phyloP scores from a whole-genome alignment of 2,797 vertebrate species.

The Sebastes aleutianus region DNA sequence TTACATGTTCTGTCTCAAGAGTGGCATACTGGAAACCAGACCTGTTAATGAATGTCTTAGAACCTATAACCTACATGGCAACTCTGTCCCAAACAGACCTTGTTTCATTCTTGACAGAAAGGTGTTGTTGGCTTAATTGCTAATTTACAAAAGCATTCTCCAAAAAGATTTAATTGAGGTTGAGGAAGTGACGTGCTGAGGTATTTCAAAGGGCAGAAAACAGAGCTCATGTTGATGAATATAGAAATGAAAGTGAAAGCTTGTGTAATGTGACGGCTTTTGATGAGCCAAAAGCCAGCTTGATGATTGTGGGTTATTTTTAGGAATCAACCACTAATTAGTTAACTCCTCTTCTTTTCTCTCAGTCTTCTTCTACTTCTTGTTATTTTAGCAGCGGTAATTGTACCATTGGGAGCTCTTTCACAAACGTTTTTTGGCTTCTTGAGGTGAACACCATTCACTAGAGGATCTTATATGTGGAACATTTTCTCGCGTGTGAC shows the following conservation, averaged over 20 bases:
- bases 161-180: conserved; percentile 15
- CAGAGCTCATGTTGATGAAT: conserved; percentile 11
- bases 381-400: conserved; percentile 31
- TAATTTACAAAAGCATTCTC: conserved; percentile 10
- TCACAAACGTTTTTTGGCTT: conserved; percentile 1
- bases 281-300: conserved; percentile 4
- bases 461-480: not conserved
- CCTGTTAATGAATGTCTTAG: not conserved
- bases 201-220: conserved; percentile 13
- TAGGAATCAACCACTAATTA: conserved; percentile 41
- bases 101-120: not conserved
- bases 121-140: not conserved
- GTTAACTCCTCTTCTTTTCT: not conserved
- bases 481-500: not conserved
- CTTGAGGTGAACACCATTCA: not conserved
- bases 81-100: not conserved
- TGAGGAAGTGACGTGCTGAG: not conserved
- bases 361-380: not conserved
- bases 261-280: conserved; percentile 23
- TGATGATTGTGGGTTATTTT: conserved; percentile 31
- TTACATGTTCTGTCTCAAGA: not conserved
- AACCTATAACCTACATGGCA: not conserved
- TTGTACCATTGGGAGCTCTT: conserved; percentile 43
- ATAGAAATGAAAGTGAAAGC: conserved; percentile 38
- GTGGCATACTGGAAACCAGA: not conserved